These are phyloP conservation scores for Sitta europaea DNA, from an alignment of 2,113 vertebrate genomes.

Conservation along the genomic window DNA sequence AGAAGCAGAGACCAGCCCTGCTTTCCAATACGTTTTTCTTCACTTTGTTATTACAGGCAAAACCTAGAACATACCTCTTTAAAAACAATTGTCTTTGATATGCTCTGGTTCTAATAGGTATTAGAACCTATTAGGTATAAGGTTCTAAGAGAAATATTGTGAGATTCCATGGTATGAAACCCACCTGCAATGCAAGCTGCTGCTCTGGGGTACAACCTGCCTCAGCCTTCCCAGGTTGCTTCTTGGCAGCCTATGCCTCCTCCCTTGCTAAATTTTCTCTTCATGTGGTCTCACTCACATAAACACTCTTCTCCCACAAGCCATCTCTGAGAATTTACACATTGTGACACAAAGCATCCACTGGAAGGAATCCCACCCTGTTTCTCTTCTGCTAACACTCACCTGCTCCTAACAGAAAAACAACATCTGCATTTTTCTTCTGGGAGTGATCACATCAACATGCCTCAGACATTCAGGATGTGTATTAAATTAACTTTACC, in stretches of 20 bases:
- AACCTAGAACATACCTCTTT: background rate
- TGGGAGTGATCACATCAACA: background rate
- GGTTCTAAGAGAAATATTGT: background rate
- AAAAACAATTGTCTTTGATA: background rate
- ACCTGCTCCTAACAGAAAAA: background rate
- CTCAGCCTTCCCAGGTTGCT: background rate
- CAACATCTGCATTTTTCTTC: background rate
- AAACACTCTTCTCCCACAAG: background rate
- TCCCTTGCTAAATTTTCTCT: background rate
- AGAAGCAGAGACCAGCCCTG: background rate
- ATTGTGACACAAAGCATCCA: background rate
- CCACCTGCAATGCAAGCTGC: background rate
- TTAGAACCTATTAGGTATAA: background rate
- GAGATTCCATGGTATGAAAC: background rate
- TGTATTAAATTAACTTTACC: background rate
- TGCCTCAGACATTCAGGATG: rapidly evolving
- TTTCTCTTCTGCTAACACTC: background rate
- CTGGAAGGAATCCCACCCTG: background rate
- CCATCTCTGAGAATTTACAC: background rate
- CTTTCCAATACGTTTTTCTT: background rate
- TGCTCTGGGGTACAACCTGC: background rate
- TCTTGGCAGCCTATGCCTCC: background rate
- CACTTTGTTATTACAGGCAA: background rate
- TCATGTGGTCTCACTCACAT: background rate
- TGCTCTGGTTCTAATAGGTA: background rate